These are phyloP conservation scores for Megaceryle maxima DNA, from an alignment of 2,113 vertebrate species.

Conservation along the genomic window DNA sequence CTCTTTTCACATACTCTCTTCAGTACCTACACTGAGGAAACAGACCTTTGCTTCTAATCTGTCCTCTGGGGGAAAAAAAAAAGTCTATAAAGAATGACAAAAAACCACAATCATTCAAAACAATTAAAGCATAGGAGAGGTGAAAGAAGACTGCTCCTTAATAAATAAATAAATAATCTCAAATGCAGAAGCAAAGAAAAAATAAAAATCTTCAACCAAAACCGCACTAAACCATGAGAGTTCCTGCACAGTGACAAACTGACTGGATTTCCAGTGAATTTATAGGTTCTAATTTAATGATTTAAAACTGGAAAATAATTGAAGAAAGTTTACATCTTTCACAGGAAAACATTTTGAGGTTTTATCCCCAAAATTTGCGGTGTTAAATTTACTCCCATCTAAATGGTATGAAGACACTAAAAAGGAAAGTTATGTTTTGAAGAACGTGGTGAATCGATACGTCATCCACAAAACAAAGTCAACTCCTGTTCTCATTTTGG, in stretches of 20 bases:
- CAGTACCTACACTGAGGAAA: neutral
- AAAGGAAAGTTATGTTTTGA: neutral
- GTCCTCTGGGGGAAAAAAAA: neutral
- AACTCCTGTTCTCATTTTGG: neutral
- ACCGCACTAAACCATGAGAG: neutral
- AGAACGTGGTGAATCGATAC: neutral
- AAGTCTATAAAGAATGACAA: neutral
- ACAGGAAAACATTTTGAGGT: fast-evolving
- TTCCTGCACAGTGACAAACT: neutral
- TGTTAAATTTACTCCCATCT: neutral
- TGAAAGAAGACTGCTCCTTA: neutral
- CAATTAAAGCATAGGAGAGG: neutral
- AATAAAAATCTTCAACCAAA: neutral
- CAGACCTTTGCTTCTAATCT: neutral
- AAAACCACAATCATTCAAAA: neutral
- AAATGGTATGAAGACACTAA: neutral
- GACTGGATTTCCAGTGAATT: neutral
- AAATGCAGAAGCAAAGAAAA: neutral
- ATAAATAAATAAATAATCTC: neutral
- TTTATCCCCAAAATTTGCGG: neutral
- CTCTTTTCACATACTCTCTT: neutral
- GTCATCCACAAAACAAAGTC: neutral
- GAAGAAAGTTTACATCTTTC: neutral
- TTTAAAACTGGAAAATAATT: neutral
- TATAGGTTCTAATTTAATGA: neutral